A percentile compares a stretch with the other conserved stretches of the same genome.
Evolutionary conservation across 2,113 vertebrate genomes (phyloP).

Genomic region (Capricornis sumatraensis): DNA sequence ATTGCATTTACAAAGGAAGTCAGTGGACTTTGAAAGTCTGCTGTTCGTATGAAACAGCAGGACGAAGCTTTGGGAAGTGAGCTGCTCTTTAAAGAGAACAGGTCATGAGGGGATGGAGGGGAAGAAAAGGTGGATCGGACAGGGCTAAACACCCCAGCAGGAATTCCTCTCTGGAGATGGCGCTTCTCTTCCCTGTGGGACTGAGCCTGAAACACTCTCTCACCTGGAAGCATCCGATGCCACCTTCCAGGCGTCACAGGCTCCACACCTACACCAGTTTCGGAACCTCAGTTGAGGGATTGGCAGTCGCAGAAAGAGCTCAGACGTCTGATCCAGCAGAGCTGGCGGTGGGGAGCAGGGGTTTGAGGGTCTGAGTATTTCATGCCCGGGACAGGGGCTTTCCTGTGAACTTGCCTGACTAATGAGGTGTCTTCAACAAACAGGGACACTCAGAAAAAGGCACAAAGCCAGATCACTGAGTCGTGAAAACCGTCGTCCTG

Average conservation of each 20-base stretch:
- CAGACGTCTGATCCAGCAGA: not conserved
- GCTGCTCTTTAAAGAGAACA: not conserved
- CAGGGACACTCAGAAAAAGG: not conserved
- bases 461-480: not conserved
- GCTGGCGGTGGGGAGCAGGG: fast-evolving
- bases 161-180: not conserved
- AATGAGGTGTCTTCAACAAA: not conserved
- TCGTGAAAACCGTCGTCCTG: not conserved
- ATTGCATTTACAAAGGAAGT: not conserved
- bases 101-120: not conserved
- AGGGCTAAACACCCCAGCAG: too few relatives aligned
- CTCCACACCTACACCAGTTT: fast-evolving
- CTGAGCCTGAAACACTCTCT: not conserved
- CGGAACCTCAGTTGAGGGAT: not conserved
- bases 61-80: not conserved
- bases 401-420: not conserved
- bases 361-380: not conserved
- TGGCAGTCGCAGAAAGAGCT: not conserved
- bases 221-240: not conserved
- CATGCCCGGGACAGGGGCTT: not conserved
- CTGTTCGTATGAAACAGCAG: not conserved
- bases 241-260: not conserved
- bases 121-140: not conserved
- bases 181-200: not conserved
- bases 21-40: not conserved